These are phyloP conservation scores for Pedetes capensis DNA, from an alignment of 2,113 vertebrate species.

Conservation along the genomic window DNA sequence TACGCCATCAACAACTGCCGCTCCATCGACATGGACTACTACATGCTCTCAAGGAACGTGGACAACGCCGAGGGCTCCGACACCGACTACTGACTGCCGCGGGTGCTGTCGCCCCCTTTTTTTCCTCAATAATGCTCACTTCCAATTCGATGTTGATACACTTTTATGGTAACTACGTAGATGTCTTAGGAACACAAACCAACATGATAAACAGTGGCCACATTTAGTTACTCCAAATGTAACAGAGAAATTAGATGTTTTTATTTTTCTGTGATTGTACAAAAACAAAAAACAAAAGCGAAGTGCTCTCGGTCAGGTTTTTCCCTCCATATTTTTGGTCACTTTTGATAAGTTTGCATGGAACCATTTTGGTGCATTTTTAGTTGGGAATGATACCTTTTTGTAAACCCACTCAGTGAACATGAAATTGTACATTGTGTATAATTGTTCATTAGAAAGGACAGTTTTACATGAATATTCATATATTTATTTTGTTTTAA, in stretches of 20 bases:
- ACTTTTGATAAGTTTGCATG: constrained; percentile 93
- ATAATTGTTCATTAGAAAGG: constrained; percentile 97
- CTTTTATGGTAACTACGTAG: constrained; percentile 83
- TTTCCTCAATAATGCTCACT: constrained; percentile 69
- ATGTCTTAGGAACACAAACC: constrained; percentile 84
- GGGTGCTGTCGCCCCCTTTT: constrained; percentile 73
- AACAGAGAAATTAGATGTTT: constrained; percentile 86
- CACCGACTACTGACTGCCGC: constrained; percentile 86
- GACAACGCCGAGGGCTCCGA: constrained; percentile 92
- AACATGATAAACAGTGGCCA: constrained; percentile 82
- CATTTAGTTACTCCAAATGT: constrained; percentile 87
- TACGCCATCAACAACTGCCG: constrained; percentile 93
- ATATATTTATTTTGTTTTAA: constrained; percentile 99
- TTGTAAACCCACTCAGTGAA: constrained; percentile 85
- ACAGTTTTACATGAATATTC: constrained; percentile 97
- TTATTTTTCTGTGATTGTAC: constrained; percentile 92
- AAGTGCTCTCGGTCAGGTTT: constrained; percentile 79
- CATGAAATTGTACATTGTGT: constrained; percentile 96
- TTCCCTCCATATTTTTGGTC: constrained; percentile 84
- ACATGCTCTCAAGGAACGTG: constrained; percentile 91
- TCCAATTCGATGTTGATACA: constrained; percentile 72
- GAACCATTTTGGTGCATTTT: constrained; percentile 88
- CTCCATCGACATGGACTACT: constrained; percentile 93
- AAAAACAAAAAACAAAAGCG: constrained; percentile 78
- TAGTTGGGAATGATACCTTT: constrained; percentile 90